These are phyloP conservation scores for Helarctos malayanus DNA, from an alignment of 2,797 vertebrate species.

Conservation along the genomic window DNA sequence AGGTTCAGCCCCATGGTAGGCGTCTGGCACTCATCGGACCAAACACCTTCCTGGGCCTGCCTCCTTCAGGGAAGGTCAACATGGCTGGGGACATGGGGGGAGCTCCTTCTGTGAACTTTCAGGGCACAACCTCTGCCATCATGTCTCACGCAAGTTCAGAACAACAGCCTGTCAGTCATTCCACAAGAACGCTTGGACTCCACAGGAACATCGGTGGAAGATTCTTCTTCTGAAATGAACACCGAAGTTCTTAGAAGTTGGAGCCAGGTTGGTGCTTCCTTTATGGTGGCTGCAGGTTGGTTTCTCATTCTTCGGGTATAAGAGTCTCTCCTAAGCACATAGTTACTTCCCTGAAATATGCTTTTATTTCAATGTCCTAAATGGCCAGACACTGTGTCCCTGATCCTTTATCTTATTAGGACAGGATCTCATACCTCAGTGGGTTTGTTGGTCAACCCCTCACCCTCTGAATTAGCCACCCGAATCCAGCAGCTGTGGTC, in stretches of 20 bases:
- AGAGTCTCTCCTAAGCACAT: background rate
- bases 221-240: background rate
- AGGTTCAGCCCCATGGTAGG: rapidly evolving
- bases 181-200: background rate
- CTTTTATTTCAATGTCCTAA: background rate
- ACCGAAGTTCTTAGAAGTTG: background rate
- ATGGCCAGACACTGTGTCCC: background rate
- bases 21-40: no score
- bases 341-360: background rate
- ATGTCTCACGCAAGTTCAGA: rapidly evolving
- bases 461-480: background rate
- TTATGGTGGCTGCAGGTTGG: background rate
- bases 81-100: rapidly evolving
- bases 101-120: rapidly evolving
- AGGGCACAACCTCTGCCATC: background rate
- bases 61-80: rapidly evolving
- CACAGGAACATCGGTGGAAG: background rate
- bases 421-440: background rate
- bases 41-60: rapidly evolving
- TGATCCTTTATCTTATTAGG: background rate
- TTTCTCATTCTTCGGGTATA: background rate
- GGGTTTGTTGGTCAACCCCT: constrained; percentile 5
- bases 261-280: background rate
- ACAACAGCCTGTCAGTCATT: background rate
- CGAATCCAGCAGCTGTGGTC: background rate